Evolutionary conservation across 2,113 vertebrate genomes (phyloP).

Genomic region (Tragelaphus buxtoni): DNA sequence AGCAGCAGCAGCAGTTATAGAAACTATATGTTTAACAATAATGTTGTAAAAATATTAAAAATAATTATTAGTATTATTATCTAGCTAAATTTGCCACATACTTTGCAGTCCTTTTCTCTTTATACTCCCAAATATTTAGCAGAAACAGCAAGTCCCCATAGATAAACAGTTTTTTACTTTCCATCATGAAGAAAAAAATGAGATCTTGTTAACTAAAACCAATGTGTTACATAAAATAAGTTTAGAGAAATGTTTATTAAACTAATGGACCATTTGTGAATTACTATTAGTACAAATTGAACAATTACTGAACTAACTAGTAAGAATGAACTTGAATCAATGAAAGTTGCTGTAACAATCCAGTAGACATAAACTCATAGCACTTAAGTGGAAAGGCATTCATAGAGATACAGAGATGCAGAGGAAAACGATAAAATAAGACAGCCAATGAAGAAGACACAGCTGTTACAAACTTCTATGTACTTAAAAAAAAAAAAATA

Average conservation of each 20-base stretch:
- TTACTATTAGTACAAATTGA: conserved; percentile 47
- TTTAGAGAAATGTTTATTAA: conserved; percentile 1
- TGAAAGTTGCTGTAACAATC: conserved; percentile 1
- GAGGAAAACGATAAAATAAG: neutral
- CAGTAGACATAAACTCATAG: conserved; percentile 25
- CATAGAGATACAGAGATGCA: neutral
- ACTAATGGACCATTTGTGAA: conserved; percentile 4
- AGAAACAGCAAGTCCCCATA: neutral
- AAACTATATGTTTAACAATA: neutral
- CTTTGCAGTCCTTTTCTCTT: neutral
- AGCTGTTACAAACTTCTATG: neutral
- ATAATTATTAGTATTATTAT: neutral
- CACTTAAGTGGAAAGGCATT: conserved; percentile 10
- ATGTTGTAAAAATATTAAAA: neutral
- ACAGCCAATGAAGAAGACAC: neutral
- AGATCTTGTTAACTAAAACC: neutral
- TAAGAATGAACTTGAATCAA: conserved; percentile 13
- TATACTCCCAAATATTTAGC: neutral
- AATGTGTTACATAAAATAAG: neutral
- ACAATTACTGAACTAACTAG: neutral
- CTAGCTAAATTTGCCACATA: neutral
- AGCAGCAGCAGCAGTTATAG: too few relatives aligned
- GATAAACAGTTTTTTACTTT: neutral
- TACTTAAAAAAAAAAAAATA: neutral
- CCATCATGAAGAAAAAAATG: neutral